Percentiles rank a stretch among this genome's conserved stretches.
phyloP scores from a whole-genome alignment of 2,888 invertebrate species.

The Tipula vernalis region DNA sequence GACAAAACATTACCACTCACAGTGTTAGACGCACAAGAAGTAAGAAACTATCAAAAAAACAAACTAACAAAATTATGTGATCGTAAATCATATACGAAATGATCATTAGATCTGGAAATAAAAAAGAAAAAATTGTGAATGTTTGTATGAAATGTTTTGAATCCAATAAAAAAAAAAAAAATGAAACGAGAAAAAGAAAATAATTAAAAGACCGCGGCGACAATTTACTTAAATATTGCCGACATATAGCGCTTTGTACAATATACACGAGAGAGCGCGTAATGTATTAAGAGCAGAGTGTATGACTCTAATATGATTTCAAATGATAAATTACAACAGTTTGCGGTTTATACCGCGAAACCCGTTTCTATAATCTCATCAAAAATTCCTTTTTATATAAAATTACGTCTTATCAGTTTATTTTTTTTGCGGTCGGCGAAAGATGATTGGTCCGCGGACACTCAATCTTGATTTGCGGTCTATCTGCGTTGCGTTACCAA shows the following conservation, averaged over 20 bases:
- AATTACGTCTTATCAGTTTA: background rate
- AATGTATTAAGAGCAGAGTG: background rate
- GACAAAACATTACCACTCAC: background rate
- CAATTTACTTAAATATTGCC: background rate
- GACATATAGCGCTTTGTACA: background rate
- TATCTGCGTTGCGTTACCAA: background rate
- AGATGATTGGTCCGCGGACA: background rate
- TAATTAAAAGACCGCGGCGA: slow-evolving; percentile 1
- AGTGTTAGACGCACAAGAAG: background rate
- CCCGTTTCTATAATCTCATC: background rate
- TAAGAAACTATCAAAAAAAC: background rate
- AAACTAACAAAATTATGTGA: background rate
- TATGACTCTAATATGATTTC: background rate
- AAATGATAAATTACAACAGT: background rate
- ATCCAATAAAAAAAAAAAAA: background rate
- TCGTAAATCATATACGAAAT: background rate
- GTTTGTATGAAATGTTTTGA: background rate
- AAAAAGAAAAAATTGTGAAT: background rate
- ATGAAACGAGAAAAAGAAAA: background rate
- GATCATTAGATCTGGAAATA: background rate
- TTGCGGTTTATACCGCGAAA: background rate
- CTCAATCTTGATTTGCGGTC: background rate
- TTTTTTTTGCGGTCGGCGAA: background rate
- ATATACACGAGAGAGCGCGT: background rate
- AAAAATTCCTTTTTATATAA: background rate